Conservation (phyloP, 2,113 vertebrate genomes). For the Megalops atlanticus region DNA sequence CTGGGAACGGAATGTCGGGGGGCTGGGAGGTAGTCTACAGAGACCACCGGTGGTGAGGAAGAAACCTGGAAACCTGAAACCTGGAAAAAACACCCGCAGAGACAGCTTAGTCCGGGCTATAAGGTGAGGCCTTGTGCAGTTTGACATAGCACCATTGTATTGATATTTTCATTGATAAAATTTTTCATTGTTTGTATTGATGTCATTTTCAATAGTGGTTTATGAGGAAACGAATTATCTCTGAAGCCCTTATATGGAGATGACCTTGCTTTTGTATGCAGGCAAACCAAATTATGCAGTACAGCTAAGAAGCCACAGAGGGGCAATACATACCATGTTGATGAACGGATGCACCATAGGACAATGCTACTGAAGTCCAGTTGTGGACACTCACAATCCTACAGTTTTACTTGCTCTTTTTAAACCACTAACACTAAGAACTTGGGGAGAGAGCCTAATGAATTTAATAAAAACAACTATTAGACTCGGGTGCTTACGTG, state of each 20-base stretch:
- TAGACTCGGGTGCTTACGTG: background rate
- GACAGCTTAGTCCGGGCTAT: slow-evolving; percentile 32
- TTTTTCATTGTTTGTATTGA: background rate
- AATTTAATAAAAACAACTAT: background rate
- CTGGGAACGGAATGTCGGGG: slow-evolving; percentile 82
- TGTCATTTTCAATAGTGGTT: background rate
- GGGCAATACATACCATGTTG: background rate
- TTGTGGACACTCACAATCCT: background rate
- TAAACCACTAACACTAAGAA: background rate
- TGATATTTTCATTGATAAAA: no score
- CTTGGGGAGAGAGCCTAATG: background rate
- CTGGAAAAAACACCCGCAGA: background rate
- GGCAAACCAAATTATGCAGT: background rate
- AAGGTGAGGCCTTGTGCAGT: slow-evolving; percentile 40
- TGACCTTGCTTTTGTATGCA: background rate
- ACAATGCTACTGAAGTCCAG: background rate
- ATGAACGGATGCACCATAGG: background rate
- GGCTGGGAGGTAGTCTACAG: slow-evolving; percentile 56
- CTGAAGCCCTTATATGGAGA: background rate
- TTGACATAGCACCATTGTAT: no score
- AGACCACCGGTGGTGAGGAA: slow-evolving; percentile 76
- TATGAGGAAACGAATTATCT: background rate
- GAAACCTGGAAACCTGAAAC: slow-evolving; percentile 57
- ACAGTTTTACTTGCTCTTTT: background rate
- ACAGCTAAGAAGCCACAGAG: slow-evolving; percentile 5